These are phyloP conservation scores for Crax fasciolata DNA, from an alignment of 2,797 vertebrate genomes.

Conservation along the genomic window DNA sequence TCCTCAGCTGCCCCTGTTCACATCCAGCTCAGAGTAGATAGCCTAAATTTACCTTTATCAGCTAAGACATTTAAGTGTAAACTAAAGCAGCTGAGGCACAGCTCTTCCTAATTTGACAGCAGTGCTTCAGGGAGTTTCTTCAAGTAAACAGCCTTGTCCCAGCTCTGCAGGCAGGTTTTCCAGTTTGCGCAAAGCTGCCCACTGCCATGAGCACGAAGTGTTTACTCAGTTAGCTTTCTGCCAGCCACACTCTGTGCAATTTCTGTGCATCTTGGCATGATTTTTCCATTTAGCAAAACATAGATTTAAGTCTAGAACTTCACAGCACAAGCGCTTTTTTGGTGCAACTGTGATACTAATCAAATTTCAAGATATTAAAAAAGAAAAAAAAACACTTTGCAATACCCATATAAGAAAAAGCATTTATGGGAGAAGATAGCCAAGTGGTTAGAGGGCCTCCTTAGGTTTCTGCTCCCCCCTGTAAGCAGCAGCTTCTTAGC, in stretches of 20 bases:
- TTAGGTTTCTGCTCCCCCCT: background rate
- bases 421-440: background rate
- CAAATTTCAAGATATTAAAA: background rate
- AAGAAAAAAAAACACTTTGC: background rate
- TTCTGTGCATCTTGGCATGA: background rate
- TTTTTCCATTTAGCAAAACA: background rate
- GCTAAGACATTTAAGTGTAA: background rate
- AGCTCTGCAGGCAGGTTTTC: background rate
- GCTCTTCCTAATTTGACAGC: background rate
- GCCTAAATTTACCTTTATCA: background rate
- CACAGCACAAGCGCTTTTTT: background rate
- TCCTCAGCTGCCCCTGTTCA: background rate
- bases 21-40: background rate
- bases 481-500: background rate
- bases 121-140: background rate
- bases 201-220: background rate
- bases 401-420: background rate
- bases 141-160: background rate
- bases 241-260: background rate
- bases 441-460: background rate
- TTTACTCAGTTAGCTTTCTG: background rate
- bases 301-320: background rate
- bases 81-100: background rate
- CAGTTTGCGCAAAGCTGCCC: background rate
- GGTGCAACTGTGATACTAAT: background rate